These are phyloP conservation scores for Caenorhabditis zanzibari DNA, from an alignment of 2,888 invertebrate genomes.

Conservation along the genomic window DNA sequence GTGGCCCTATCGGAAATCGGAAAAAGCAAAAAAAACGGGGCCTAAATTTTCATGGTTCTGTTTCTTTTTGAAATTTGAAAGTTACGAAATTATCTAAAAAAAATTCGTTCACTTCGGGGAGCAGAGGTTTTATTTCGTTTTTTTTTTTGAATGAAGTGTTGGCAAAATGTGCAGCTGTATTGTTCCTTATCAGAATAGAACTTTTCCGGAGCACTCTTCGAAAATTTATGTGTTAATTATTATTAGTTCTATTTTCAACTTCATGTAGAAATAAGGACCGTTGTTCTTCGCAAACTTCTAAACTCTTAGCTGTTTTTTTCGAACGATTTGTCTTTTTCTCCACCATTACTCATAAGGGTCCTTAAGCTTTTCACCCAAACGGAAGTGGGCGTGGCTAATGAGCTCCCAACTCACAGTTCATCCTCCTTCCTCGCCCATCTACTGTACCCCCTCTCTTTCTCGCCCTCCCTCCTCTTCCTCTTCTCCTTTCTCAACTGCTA, in stretches of 20 bases:
- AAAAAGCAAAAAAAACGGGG: neutral
- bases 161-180: neutral
- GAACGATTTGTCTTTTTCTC: neutral
- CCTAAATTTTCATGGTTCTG: neutral
- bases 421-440: slow-evolving; percentile 34
- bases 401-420: slow-evolving; percentile 33
- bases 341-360: neutral
- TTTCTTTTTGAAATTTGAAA: neutral
- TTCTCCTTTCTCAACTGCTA: slow-evolving; percentile 5
- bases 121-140: neutral
- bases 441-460: slow-evolving; percentile 48
- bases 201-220: neutral
- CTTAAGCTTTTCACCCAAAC: slow-evolving; percentile 4
- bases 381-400: slow-evolving; percentile 60
- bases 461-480: slow-evolving; percentile 24
- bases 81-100: neutral
- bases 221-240: no score
- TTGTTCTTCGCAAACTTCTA: neutral
- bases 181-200: neutral
- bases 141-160: neutral
- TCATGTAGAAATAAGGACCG: no score
- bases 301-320: neutral
- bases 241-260: no score
- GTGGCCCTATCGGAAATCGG: neutral
- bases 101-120: neutral